Conservation (phyloP, 2,888 invertebrate genomes). For the Hirtodrosophila histrioides region DNA sequence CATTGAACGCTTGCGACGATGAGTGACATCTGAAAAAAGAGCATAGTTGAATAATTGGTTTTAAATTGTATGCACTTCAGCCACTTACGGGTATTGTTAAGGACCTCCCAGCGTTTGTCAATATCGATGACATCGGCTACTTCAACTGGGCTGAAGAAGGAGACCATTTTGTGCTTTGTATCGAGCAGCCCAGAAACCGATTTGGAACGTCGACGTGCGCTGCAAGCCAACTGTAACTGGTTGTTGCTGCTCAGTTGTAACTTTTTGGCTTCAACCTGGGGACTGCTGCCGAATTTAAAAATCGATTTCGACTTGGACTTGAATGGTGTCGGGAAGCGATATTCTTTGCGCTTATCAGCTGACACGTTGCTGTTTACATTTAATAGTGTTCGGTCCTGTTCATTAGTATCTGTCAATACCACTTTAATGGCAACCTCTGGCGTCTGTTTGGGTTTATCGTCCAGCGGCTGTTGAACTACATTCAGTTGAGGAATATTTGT, state of each 20-base stretch:
- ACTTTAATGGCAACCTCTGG: constrained; percentile 22
- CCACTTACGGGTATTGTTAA: constrained; percentile 52
- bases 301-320: constrained; percentile 34
- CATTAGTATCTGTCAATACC: background rate
- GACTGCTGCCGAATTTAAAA: constrained; percentile 21
- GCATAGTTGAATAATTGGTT: constrained; percentile 2
- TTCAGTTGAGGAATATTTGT: background rate
- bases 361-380: no score
- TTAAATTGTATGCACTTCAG: background rate
- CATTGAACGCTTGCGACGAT: constrained; percentile 79
- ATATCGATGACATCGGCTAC: constrained; percentile 56
- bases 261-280: constrained; percentile 9
- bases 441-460: constrained; percentile 12
- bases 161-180: constrained; percentile 56
- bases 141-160: constrained; percentile 76
- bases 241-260: background rate
- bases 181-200: constrained; percentile 44
- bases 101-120: constrained; percentile 51
- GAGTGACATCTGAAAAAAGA: constrained; percentile 69
- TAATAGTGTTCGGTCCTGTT: no score
- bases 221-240: constrained; percentile 29
- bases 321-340: constrained; percentile 68
- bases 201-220: constrained; percentile 70
- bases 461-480: constrained; percentile 9
- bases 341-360: constrained; percentile 13